Evolutionary conservation across 2,113 vertebrate genomes (phyloP).

Genomic region (Aplodontia rufa): DNA sequence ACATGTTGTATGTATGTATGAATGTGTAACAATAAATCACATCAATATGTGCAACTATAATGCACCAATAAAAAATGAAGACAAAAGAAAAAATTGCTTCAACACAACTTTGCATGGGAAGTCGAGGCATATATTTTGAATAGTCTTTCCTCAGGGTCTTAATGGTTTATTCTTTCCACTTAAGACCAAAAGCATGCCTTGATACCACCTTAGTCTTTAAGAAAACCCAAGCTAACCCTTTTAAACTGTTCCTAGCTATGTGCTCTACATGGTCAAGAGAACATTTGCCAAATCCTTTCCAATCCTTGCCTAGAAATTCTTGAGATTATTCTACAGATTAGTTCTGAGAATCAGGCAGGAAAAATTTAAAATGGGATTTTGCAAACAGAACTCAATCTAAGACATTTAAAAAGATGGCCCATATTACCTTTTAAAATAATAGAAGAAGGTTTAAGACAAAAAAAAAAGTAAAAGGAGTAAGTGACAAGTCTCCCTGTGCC

Average conservation of each 20-base stretch:
- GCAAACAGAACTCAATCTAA: background rate
- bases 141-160: background rate
- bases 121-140: background rate
- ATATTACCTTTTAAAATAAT: background rate
- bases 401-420: background rate
- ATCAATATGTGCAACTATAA: no score
- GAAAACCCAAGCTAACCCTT: background rate
- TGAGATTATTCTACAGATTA: background rate
- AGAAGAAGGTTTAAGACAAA: background rate
- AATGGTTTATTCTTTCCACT: background rate
- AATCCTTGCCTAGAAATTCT: constrained; percentile 13
- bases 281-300: background rate
- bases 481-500: background rate
- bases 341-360: background rate
- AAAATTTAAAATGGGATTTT: background rate
- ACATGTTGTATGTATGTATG: no score
- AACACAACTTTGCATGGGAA: background rate
- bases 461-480: background rate
- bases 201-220: constrained; percentile 35
- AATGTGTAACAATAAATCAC: no score
- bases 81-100: no score
- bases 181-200: background rate
- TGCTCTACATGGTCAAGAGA: background rate
- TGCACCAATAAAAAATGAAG: no score
- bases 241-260: background rate